Evolutionary conservation across 2,113 vertebrate genomes (phyloP).

Genomic region (Rhea pennata): DNA sequence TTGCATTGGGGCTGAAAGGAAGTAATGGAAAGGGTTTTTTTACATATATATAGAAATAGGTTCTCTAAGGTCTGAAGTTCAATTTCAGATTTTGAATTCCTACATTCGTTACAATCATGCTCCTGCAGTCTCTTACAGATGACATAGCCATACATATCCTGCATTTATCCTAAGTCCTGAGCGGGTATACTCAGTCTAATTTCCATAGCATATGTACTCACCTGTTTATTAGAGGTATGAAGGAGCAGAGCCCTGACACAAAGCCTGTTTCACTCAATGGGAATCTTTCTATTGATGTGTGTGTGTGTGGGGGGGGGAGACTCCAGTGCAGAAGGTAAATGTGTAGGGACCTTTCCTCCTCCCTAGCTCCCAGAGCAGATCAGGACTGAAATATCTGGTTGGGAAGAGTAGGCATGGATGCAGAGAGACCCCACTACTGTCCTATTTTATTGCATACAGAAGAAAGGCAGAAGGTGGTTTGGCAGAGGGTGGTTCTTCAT

Average conservation of each 20-base stretch:
- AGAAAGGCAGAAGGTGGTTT: neutral
- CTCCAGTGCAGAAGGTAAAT: neutral
- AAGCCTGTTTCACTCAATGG: neutral
- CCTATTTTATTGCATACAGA: neutral
- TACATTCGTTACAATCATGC: neutral
- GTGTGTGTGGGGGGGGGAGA: no score
- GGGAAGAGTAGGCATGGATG: neutral
- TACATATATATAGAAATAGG: neutral
- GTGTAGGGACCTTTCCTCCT: neutral
- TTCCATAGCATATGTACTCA: neutral
- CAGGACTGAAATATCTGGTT: neutral
- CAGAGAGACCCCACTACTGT: neutral
- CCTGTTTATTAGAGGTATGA: neutral
- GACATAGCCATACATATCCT: neutral
- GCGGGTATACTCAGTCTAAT: neutral
- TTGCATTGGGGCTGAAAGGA: neutral
- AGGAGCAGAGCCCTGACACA: neutral
- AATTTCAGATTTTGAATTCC: neutral
- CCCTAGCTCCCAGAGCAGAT: neutral
- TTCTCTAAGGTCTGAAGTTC: neutral
- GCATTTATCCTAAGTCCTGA: neutral
- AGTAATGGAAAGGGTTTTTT: neutral
- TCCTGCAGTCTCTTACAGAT: neutral
- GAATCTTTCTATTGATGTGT: neutral
- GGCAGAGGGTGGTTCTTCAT: neutral